Conservation (phyloP, 1,140 invertebrate species). For the Drosophila saltans region DNA sequence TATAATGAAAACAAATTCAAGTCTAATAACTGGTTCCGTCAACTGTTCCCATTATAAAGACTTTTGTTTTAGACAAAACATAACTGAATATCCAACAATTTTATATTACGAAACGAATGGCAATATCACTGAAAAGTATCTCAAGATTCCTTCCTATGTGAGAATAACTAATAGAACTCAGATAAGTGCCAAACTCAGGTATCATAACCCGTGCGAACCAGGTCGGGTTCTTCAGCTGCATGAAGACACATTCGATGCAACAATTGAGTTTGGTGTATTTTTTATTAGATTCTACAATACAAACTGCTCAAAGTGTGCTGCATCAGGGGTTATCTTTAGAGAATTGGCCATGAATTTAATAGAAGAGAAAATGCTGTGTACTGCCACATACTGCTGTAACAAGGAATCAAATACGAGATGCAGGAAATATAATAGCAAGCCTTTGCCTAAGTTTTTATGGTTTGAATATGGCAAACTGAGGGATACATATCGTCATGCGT, state of each 20-base stretch:
- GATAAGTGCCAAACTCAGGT: neutral
- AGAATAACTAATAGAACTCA: too few species aligned
- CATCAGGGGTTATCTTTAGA: neutral
- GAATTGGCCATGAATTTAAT: slow-evolving; percentile 9
- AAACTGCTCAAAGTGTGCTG: neutral
- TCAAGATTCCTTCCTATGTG: too few species aligned
- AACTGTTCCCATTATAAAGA: slow-evolving; percentile 3
- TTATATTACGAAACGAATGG: neutral
- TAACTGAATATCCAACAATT: neutral
- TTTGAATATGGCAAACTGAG: neutral
- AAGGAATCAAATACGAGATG: neutral
- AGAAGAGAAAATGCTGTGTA: neutral
- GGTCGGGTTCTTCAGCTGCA: neutral
- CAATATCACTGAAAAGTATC: neutral
- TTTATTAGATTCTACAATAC: slow-evolving; percentile 19
- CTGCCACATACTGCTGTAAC: slow-evolving; percentile 1
- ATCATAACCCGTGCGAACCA: neutral
- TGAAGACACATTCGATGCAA: neutral
- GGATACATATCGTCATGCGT: neutral
- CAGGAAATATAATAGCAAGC: neutral
- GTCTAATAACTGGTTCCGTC: neutral
- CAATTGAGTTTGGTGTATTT: neutral
- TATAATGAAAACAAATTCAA: neutral
- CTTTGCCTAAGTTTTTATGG: neutral
- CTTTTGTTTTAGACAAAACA: neutral